Evolutionary conservation across 2,113 vertebrate species (phyloP), one percentile per base, ranked within the genome.

Genomic region (Sporophila hypoxantha): DNA sequence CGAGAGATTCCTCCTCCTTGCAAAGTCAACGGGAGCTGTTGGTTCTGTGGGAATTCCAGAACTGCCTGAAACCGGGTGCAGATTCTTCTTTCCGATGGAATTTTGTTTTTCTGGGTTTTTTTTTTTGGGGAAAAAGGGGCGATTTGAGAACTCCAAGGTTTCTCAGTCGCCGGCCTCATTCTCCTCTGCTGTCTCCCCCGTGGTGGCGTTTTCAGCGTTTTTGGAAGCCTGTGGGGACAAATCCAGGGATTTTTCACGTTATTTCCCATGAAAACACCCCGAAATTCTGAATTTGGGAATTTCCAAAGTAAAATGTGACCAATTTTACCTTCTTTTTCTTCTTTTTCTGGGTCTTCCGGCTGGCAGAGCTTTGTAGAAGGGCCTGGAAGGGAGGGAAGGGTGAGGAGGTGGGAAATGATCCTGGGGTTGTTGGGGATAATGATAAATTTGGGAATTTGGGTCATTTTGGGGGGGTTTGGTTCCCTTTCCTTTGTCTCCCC

Each of bases 261-360:
- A 0, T 0, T 67, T 22, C 18, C 12, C 4, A 0, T 3, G 1
- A 3, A 30, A 1, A 41, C 4, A 9, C 1, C 30, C 36, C 30
- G 0, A 8, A 44, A 14, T 2, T 5, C 1, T 0, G 0, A 0
- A 12, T 30, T 21, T 12, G n/a, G 17, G 27, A 3, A 55, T 62
- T 32, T 4, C 7, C 21, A 2, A 2, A 0, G 1, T 1, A 2
- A 36, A 52, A 61, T 14, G 0, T 0, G 13, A 6, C 3, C 0
- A 0, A 4, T 37, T 53, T 82, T 91, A 99, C 99, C 99, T 99
- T 99, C 98, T 99, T 99, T 98, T 99, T 99, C 98, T 99, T 99
- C 96, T 99, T 99, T 97, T 99, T 99, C 95, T 99, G 99, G 52
- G 98, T 98, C 97, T 99, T 99, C 57, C 99, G 96, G 96, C 99